Base-by-base conservation (phyloP, 2,888 invertebrate genomes). In the Nomada goodeniana region DNA sequence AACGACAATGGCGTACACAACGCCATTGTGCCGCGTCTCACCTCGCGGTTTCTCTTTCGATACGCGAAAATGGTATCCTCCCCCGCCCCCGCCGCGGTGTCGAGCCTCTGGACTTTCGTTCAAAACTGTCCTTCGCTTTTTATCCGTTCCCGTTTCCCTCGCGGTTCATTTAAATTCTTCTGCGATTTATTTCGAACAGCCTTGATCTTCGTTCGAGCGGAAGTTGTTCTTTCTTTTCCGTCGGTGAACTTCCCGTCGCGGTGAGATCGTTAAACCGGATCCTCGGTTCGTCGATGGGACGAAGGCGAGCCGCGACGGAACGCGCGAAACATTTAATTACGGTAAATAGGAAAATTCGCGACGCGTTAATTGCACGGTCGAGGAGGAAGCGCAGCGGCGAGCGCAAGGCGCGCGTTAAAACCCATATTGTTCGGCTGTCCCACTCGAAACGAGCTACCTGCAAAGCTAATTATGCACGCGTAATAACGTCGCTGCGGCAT, bases 31-130 rank as follows among this genome's bases (percentile, higher is more conserved):
- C 26, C 59, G 55, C 61, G 63, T 67, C 60, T 81, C 81, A 71
- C 68, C 78, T 76, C 78, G 80, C 80, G 85, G 79, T 85, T 85
- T 85, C 82, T 79, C 85, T 74, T 82, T 82, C 85, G 84, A 64
- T 60, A 72, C 75, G 76, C 78, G 71, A 74, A 67, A 71, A 82
- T 69, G 26, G 36, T 81, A 29, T 81, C 52, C 26, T 71, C 23
- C 23, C 23, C 23, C 23, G 23, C 23, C 23, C 1, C 23, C 23
- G 1, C 23, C 23, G 23, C 42, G 2, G 53, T 11, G 10, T 23
- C 15, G 13, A 23, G 7, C 9, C 44, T 61, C 47, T 10, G 29
- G 11, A 53, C 57, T 74, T 69, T 68, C 72, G 44, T 52, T 65
- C 23, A 5, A 15, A 1, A 52, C 55, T 52, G 42, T 67, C 26